Conservation (phyloP, 92 coral and sea anemone genomes). For the Palythoa caribaeorum region DNA sequence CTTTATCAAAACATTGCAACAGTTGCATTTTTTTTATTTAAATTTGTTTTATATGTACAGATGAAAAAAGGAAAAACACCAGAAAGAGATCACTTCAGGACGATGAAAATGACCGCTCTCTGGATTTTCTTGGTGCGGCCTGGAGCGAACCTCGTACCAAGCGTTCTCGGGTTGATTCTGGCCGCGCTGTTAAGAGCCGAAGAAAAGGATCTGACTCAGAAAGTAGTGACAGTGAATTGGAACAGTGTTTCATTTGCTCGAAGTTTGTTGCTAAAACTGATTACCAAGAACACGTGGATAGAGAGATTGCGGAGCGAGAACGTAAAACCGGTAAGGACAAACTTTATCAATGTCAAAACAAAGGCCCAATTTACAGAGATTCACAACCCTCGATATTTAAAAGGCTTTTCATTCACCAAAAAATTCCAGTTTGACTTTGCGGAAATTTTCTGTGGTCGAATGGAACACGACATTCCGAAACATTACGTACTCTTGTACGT, state of each 20-base stretch:
- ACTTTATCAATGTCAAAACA: too few species aligned
- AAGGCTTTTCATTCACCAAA: too few species aligned
- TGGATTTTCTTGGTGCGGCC: conserved; percentile 10
- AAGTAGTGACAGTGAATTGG: conserved; percentile 27
- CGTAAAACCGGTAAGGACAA: background rate
- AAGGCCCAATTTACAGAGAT: too few species aligned
- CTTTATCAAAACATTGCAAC: too few species aligned
- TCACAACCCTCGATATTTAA: too few species aligned
- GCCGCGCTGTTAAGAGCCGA: conserved; percentile 28
- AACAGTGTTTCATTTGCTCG: conserved; percentile 18
- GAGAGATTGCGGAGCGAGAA: conserved; percentile 18
- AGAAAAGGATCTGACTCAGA: conserved; percentile 29
- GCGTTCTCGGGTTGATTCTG: conserved; percentile 34
- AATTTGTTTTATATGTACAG: background rate
- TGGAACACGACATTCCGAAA: too few species aligned
- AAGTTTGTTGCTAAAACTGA: background rate
- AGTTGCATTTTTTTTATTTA: too few species aligned
- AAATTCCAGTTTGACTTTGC: too few species aligned
- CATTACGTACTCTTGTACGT: too few species aligned
- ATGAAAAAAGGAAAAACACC: too few species aligned
- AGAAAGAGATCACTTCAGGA: background rate
- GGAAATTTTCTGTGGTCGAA: too few species aligned
- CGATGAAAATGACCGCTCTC: conserved; percentile 21
- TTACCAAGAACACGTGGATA: conserved; percentile 19
- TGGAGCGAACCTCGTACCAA: conserved; percentile 24